Conservation (phyloP, 2,888 invertebrate species). For the Uloborus plumipes region DNA sequence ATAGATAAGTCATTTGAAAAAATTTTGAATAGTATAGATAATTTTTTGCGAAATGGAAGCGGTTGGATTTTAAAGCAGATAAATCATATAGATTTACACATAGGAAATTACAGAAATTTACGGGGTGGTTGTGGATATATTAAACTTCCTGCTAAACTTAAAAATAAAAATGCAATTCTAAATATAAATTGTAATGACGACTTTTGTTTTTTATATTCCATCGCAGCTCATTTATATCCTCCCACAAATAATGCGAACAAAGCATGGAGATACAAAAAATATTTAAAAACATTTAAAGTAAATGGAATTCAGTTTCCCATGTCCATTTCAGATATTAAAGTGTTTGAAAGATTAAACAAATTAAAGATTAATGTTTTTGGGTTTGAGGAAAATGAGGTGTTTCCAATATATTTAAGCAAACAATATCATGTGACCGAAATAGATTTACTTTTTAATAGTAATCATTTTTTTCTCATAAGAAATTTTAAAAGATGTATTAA, state of each 20-base stretch:
- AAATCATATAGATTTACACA: background rate
- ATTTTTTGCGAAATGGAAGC: no score
- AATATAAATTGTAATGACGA: background rate
- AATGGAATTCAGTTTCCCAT: no score
- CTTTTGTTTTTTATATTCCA: conserved; percentile 3
- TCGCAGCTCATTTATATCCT: conserved; percentile 10
- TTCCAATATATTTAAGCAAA: no score
- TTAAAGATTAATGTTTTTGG: no score
- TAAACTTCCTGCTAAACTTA: background rate
- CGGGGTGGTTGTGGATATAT: no score
- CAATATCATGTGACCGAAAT: background rate
- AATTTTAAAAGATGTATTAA: conserved; percentile 11
- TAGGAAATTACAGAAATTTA: background rate
- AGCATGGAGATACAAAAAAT: conserved; percentile 7
- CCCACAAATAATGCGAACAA: background rate
- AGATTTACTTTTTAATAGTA: background rate
- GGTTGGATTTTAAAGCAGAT: conserved; percentile 6
- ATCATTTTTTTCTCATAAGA: conserved; percentile 21
- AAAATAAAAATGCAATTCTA: conserved; percentile 2
- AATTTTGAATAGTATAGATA: conserved; percentile 5
- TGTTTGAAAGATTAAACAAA: no score
- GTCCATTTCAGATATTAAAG: no score
- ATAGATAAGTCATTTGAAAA: background rate
- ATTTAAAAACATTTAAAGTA: conserved; percentile 11
- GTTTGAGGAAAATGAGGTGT: no score